phyloP scores from a whole-genome alignment of 53 echinoderm and acorn worm species.

The Paelopatides confundens region DNA sequence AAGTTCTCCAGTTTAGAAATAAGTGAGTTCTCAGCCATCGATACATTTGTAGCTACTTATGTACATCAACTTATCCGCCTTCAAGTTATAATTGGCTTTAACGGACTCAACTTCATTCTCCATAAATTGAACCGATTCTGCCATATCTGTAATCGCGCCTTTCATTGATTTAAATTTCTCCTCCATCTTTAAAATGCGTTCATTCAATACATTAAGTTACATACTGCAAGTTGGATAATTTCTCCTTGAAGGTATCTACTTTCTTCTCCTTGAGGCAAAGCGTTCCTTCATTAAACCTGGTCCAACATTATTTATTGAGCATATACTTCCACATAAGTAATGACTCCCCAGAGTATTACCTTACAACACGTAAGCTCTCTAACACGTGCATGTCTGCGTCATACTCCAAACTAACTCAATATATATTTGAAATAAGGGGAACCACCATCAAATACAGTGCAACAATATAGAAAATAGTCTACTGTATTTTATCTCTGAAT shows the following conservation, averaged over 20 bases:
- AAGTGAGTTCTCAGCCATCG: background rate
- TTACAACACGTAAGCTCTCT: too few relatives aligned
- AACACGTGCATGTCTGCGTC: too few relatives aligned
- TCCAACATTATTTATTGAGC: too few relatives aligned
- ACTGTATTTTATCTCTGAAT: too few relatives aligned
- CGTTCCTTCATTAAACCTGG: too few relatives aligned
- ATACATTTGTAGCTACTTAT: background rate
- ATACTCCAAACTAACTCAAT: too few relatives aligned
- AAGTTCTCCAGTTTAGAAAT: background rate
- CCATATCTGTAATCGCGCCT: background rate
- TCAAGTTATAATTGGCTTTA: background rate
- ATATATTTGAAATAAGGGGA: too few relatives aligned
- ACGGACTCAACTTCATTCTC: background rate
- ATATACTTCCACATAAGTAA: too few relatives aligned
- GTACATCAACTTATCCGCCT: background rate
- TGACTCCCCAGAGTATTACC: too few relatives aligned
- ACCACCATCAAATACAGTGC: too few relatives aligned
- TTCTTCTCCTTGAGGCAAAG: too few relatives aligned
- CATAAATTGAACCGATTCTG: background rate
- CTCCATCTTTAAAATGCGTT: slow-evolving; percentile 4
- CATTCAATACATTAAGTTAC: background rate
- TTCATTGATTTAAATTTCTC: background rate
- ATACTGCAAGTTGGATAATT: background rate
- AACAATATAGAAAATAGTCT: too few relatives aligned
- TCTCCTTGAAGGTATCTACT: background rate